Conservation (phyloP, 2,797 vertebrate genomes). For the Coranthus polyacanthus region DNA sequence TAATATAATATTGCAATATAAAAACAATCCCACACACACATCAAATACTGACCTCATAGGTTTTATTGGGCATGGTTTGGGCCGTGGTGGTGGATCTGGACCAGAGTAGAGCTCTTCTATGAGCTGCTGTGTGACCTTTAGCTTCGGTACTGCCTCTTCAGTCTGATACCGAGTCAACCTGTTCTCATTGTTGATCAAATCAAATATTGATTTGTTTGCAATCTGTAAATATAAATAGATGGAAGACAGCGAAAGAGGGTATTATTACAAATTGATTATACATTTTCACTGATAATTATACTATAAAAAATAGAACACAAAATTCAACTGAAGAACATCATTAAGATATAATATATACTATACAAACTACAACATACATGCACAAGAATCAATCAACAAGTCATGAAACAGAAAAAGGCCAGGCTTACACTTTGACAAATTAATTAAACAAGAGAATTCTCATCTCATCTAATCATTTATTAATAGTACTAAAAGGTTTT, state of each 20-base stretch:
- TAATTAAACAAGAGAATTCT: too few relatives aligned
- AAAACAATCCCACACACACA: neutral
- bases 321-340: too few relatives aligned
- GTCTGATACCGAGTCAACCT: slow-evolving; percentile 89
- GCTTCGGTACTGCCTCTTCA: slow-evolving; percentile 87
- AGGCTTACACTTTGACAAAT: too few relatives aligned
- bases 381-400: too few relatives aligned
- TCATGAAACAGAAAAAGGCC: too few relatives aligned
- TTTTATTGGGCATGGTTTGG: slow-evolving; percentile 91
- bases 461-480: too few relatives aligned
- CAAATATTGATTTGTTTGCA: slow-evolving; percentile 88
- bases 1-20: too few relatives aligned
- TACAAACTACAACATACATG: too few relatives aligned
- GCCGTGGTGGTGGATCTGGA: slow-evolving; percentile 84
- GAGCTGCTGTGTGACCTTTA: slow-evolving; percentile 89
- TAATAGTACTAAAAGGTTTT: too few relatives aligned
- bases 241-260: neutral
- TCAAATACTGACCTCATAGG: slow-evolving; percentile 88
- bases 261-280: slow-evolving; percentile 6
- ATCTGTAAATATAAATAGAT: slow-evolving; percentile 73
- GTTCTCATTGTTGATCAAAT: slow-evolving; percentile 91
- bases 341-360: too few relatives aligned
- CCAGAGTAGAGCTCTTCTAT: slow-evolving; percentile 92
- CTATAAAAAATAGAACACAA: too few relatives aligned
- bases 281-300: neutral